Evolutionary conservation across 2,797 vertebrate genomes (phyloP), one percentile per base, ranked within the genome.

Genomic region (Labroides dimidiatus): DNA sequence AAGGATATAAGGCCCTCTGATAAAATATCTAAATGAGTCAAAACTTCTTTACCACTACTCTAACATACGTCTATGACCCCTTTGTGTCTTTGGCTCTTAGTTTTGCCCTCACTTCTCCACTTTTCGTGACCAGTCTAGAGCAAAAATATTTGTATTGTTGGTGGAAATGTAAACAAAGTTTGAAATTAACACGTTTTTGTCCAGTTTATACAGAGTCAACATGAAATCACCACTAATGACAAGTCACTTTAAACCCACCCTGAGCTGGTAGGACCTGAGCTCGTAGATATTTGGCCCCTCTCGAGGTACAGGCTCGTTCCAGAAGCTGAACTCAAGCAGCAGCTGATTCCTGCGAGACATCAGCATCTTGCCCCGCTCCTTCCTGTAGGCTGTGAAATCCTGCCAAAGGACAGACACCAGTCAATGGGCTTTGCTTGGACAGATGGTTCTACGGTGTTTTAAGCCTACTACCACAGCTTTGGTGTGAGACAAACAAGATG

Each of bases 281-380:
- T 99, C 98, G 37, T 99, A 99, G 84, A 99, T 95, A 78, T 97
- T 98, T 49, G 98, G 97, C 20, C 98, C 98, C 30, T 92, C 81
- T 69, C 98, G 89, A 36, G 96, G 96, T 2, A 95, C 74, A 0
- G 97, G 97, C 58, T 99, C 97, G 16, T 98, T 98, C 97, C 98
- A 98, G 93, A 98, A 99, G 84, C 97, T 98, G 84, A 99, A 99
- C 87, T 98, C 97, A 85, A 99, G 75, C 44, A 99, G 90, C 0
- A 99, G 92, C 75, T 99, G 97, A 80, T 99, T 99, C 86, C 94
- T 95, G 65, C 97, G 95, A 0, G 98, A 98, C 37, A 97, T 86
- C 63, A 99, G 94, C 98, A 99, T 99, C 93, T 96, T 94, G 1
- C 97, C 95, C 30, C 97, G 93, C 77, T 95, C 95, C 76, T 96